Conservation (phyloP, 2,888 invertebrate species). For the Chouioia cunea region DNA sequence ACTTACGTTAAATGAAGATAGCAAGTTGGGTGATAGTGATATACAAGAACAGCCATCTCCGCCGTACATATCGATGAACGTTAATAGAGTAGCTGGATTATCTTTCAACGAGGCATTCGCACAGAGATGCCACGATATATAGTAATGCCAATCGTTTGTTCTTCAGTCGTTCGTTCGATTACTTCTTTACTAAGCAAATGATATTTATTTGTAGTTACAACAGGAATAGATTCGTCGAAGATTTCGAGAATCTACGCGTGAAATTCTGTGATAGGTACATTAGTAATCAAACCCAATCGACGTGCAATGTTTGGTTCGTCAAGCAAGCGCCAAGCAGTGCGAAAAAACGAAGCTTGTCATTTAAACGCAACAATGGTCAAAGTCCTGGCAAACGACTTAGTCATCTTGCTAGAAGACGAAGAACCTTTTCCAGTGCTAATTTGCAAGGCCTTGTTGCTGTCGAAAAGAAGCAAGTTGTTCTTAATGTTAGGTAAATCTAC, state of each 20-base stretch:
- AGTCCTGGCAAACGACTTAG: constrained; percentile 84
- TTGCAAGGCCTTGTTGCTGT: constrained; percentile 67
- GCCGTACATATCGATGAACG: constrained; percentile 57
- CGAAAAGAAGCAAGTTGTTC: constrained; percentile 72
- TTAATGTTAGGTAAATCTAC: constrained; percentile 75
- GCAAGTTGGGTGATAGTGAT: constrained; percentile 36
- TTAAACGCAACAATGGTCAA: constrained; percentile 71
- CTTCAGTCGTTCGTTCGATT: not conserved
- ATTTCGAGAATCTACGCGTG: constrained; percentile 76
- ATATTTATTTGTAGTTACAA: constrained; percentile 75
- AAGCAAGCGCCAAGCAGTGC: constrained; percentile 75
- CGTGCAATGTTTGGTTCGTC: constrained; percentile 73
- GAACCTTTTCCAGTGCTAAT: constrained; percentile 82
- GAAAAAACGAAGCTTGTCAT: constrained; percentile 73
- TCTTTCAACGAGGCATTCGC: constrained; percentile 75
- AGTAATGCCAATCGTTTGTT: constrained; percentile 69
- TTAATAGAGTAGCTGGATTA: constrained; percentile 66
- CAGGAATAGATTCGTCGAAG: constrained; percentile 77
- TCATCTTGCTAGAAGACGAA: constrained; percentile 81
- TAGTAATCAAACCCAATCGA: constrained; percentile 82
- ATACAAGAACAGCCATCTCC: constrained; percentile 57
- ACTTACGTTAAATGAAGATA: constrained; percentile 28
- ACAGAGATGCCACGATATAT: constrained; percentile 78
- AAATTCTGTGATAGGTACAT: constrained; percentile 80
- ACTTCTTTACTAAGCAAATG: not conserved